A percentile compares a stretch with the other conserved stretches of the same genome.
Evolutionary conservation across 2,797 vertebrate genomes (phyloP).

Genomic region (Diglossa cyanea): DNA sequence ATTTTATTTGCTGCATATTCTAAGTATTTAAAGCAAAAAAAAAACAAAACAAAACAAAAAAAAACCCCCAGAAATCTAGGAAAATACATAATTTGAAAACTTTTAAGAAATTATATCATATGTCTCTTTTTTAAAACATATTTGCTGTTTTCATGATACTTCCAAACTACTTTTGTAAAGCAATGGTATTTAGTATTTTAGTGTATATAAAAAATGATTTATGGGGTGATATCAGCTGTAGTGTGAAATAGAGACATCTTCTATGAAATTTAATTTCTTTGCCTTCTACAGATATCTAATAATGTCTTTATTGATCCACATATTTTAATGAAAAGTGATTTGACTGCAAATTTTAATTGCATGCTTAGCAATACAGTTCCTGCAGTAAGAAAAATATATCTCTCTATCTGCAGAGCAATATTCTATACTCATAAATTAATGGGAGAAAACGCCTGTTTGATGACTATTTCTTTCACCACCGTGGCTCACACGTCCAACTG

Average conservation of each 20-base stretch:
- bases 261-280: not conserved
- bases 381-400: not conserved
- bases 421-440: not conserved
- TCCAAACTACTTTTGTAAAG: not conserved
- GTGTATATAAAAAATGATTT: not conserved
- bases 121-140: not conserved
- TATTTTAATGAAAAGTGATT: not conserved
- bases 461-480: not conserved
- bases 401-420: not conserved
- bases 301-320: not conserved
- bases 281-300: not conserved
- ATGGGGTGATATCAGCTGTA: not conserved
- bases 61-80: not conserved
- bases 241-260: not conserved
- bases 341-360: not conserved
- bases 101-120: accelerated
- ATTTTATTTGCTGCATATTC: not conserved
- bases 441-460: not conserved
- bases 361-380: not conserved
- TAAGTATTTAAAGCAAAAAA: not conserved
- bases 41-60: not conserved
- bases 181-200: not conserved
- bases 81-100: not conserved
- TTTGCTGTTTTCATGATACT: not conserved
- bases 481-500: not conserved